These are phyloP conservation scores for Lepidostoma basale DNA, from an alignment of 1,140 invertebrate species.

Conservation along the genomic window DNA sequence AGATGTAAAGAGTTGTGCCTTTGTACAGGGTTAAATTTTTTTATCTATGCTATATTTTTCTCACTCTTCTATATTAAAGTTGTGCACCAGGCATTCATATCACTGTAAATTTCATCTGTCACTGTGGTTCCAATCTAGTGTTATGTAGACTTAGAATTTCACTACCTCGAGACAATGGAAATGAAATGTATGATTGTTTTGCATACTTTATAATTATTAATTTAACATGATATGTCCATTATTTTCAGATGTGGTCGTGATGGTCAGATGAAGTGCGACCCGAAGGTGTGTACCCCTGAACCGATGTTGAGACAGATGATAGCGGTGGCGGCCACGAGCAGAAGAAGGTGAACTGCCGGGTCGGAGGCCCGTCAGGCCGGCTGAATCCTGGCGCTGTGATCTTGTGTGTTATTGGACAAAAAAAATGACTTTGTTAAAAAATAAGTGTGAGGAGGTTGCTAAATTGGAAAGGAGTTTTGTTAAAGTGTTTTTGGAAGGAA, in stretches of 20 bases:
- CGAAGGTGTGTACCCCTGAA: constrained; percentile 83
- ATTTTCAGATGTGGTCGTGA: constrained; percentile 81
- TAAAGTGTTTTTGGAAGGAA: constrained; percentile 11
- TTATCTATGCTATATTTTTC: too few species aligned
- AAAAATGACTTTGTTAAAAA: constrained; percentile 25
- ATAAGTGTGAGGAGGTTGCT: neutral
- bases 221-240: too few species aligned
- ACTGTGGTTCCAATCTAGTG: too few species aligned
- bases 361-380: constrained; percentile 9
- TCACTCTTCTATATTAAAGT: too few species aligned
- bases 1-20: too few species aligned
- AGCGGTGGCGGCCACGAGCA: constrained; percentile 71
- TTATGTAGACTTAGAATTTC: too few species aligned
- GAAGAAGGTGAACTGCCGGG: constrained; percentile 71
- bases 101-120: too few species aligned
- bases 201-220: too few species aligned
- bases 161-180: too few species aligned
- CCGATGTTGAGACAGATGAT: constrained; percentile 89
- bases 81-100: too few species aligned
- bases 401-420: constrained; percentile 41
- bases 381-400: constrained; percentile 41
- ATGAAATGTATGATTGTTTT: too few species aligned
- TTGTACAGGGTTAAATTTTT: too few species aligned
- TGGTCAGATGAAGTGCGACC: constrained; percentile 93
- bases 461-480: constrained; percentile 4